These are phyloP conservation scores for Heliothis peltigera DNA, from an alignment of 2,888 invertebrate genomes.

Conservation along the genomic window DNA sequence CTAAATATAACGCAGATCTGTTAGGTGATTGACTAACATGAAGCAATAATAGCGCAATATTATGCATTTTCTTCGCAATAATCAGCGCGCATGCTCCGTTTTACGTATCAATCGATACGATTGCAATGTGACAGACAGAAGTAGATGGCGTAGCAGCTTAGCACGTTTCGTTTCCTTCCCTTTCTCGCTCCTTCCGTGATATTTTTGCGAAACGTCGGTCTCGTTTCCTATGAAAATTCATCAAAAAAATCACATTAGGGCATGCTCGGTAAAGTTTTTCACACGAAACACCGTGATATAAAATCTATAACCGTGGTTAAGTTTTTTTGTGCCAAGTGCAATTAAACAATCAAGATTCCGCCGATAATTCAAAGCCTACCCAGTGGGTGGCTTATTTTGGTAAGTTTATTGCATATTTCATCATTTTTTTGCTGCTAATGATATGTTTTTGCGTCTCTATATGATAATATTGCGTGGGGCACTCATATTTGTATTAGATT, in stretches of 20 bases:
- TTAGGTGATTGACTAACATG: neutral
- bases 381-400: conserved; percentile 94
- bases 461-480: conserved; percentile 12
- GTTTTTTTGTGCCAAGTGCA: conserved; percentile 90
- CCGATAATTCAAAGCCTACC: conserved; percentile 94
- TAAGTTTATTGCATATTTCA: conserved; percentile 78
- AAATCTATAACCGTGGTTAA: conserved; percentile 85
- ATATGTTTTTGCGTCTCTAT: conserved; percentile 26
- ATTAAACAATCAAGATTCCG: conserved; percentile 95
- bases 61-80: conserved; percentile 5
- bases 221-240: conserved; percentile 80
- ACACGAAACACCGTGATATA: conserved; percentile 82
- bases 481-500: conserved; percentile 21
- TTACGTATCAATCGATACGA: conserved; percentile 67
- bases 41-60: neutral
- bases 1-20: neutral
- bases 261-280: conserved; percentile 87
- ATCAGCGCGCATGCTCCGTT: conserved; percentile 77
- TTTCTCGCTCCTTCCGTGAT: conserved; percentile 82
- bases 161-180: conserved; percentile 64
- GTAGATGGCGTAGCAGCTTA: conserved; percentile 75
- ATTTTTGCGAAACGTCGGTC: conserved; percentile 81
- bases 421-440: conserved; percentile 29
- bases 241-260: conserved; percentile 82
- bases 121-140: conserved; percentile 56